Base-by-base conservation (phyloP, 2,113 vertebrate species). In the Otus sunia region DNA sequence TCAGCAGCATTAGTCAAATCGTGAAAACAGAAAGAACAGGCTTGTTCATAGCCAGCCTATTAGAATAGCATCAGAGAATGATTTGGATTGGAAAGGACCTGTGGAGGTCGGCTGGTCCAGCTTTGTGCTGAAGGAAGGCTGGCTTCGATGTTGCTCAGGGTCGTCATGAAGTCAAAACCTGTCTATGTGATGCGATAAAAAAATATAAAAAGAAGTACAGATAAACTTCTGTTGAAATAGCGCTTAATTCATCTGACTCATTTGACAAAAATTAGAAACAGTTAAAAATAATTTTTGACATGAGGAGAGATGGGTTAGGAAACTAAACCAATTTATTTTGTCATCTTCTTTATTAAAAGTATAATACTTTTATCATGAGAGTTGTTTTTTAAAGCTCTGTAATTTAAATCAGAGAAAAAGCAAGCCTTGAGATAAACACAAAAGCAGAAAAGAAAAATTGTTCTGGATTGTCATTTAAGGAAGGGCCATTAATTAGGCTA, bases 261-360 rank as follows among this genome's bases (percentile, higher is more conserved):
- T 75, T 69, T 71, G 30, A 41, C n/a, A 91, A 96, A 96, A 97
- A 93, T 85, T 63, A 95, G 43, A 92, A 97, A 84, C 49, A 59
- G 62, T 64, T 86, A 73, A 94, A 96, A 93, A 85, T 83, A 86
- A n/a, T 64, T 92, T 94, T 94, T 90, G n/a, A 74, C 82, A 53
- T 20, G 49, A 62, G 62, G 55, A 77, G 69, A 87, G 52, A 41
- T 74, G 52, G 26, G 29, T 95, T 94, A 95, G 76, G 82, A 93
- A 93, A 73, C 9, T 6, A 67, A 92, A 85, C 30, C 3, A 3
- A 64, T 85, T 64, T 87, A 37, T 68, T 87, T 92, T 87, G 23
- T 53, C 10, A 25, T 87, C 83, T 62, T 45, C 43, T 32, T 36
- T 64, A 68, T 79, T 52, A 55, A 56, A 75, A 81, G 15, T 59